Evolutionary conservation across 2,113 vertebrate species (phyloP), one percentile per base, ranked within the genome.

Genomic region (Acanthochromis polyacanthus): DNA sequence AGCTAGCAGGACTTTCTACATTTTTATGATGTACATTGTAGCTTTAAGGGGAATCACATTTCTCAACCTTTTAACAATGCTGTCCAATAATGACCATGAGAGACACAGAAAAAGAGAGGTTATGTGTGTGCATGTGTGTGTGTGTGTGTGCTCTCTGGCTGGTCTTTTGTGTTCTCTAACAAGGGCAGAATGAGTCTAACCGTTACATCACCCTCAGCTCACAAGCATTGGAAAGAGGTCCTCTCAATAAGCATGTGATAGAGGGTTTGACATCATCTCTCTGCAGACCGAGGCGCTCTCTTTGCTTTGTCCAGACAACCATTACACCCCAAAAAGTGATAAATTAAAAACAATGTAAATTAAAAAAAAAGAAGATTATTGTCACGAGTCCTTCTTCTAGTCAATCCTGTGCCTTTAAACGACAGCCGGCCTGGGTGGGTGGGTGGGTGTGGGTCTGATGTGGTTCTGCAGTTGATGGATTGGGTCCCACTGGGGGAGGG

Each of bases 131-230:
- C 25, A n/a, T 17, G 59, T 50, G 59, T 65, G 69, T 60, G 66
- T 50, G 59, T 68, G 43, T 45, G 40, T 50, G 45, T 10, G 5
- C 1, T 7, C 32, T 70, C 66, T 68, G 78, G 73, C 71, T 76
- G 62, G 40, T 84, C 89, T 86, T 92, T 90, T 91, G 90, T 91
- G 86, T 85, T 67, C 81, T 71, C 63, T 51, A 89, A 88, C 79
- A 82, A 80, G 69, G 82, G 53, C 65, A 8, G 69, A 73, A 75
- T 81, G 78, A 78, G 52, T 82, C 65, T 20, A 78, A 80, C 16
- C n/a, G 70, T 91, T 90, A 91, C 88, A 82, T 93, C 90, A 91
- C 58, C 80, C 75, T 71, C 71, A 46, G 78, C 81, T 81, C 60
- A 77, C 46, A 56, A 28, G 67, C 59, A 62, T 52, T 19, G 32